These are phyloP conservation scores for Clitarchus hookeri DNA, from an alignment of 2,888 invertebrate species.

Conservation along the genomic window DNA sequence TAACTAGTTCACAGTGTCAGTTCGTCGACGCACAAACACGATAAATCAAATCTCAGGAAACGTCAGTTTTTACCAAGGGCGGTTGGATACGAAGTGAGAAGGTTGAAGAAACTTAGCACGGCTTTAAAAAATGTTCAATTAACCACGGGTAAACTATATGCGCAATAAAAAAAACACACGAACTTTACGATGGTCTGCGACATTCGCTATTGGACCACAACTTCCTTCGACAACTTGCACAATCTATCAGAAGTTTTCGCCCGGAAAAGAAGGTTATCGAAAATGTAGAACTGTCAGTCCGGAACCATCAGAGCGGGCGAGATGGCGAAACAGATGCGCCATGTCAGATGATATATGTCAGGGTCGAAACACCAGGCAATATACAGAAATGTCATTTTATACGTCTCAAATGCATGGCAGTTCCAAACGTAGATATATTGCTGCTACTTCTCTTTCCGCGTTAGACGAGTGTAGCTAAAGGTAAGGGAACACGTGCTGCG, in stretches of 20 bases:
- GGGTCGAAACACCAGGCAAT: constrained; percentile 8
- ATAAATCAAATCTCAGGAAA: no score
- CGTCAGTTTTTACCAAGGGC: no score
- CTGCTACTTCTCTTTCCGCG: neutral
- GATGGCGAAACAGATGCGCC: neutral
- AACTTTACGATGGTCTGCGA: neutral
- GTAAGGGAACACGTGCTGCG: no score
- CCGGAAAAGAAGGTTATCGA: neutral
- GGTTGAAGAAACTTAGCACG: no score
- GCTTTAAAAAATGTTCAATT: no score
- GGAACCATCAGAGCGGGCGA: neutral
- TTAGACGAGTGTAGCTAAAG: neutral
- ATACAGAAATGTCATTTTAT: neutral
- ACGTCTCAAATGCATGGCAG: neutral
- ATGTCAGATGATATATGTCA: neutral
- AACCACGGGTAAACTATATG: no score
- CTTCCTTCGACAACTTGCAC: neutral
- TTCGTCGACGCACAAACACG: no score
- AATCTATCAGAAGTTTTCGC: neutral
- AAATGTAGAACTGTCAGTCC: neutral
- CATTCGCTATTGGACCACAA: neutral
- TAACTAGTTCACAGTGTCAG: no score
- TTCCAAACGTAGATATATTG: neutral
- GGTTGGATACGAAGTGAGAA: no score
- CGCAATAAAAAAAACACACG: no score